These are phyloP conservation scores for Dusona sp. DNA, from an alignment of 2,888 invertebrate species.

Conservation along the genomic window DNA sequence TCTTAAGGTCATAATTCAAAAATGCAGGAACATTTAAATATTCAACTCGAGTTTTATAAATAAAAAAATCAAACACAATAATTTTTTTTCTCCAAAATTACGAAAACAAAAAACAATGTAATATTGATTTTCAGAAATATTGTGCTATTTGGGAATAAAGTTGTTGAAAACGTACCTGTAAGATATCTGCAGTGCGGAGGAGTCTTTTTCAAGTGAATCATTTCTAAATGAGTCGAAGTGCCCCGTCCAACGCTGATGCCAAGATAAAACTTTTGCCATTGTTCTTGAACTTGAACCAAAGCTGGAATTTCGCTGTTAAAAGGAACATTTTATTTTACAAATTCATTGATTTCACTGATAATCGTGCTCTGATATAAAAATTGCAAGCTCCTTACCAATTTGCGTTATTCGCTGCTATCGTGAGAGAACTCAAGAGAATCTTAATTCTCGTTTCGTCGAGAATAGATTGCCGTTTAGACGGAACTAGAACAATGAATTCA, in stretches of 20 bases:
- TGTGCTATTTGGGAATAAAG: background rate
- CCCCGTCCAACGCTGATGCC: constrained; percentile 93
- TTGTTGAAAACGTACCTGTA: constrained; percentile 85
- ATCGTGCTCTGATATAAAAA: background rate
- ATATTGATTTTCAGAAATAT: background rate
- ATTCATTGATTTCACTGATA: background rate
- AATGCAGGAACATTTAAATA: background rate
- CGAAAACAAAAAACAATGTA: background rate
- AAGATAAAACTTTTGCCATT: constrained; percentile 92
- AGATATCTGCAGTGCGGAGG: constrained; percentile 94
- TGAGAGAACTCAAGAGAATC: constrained; percentile 91
- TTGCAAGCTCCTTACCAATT: constrained; percentile 86
- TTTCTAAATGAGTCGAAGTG: constrained; percentile 93
- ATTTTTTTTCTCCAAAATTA: background rate
- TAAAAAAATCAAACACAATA: too few species aligned
- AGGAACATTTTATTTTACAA: background rate
- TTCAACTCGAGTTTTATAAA: background rate
- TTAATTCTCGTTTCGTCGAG: constrained; percentile 91
- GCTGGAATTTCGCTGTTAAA: constrained; percentile 90
- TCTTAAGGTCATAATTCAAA: background rate
- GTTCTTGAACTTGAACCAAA: constrained; percentile 94
- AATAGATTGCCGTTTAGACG: constrained; percentile 87
- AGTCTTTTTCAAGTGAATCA: constrained; percentile 93
- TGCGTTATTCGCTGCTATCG: constrained; percentile 93
- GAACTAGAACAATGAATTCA: constrained; percentile 92